A percentile compares a stretch with the other conserved stretches of the same genome.
phyloP scores from a whole-genome alignment of 1,140 invertebrate species.

The Papilio aristodemus region DNA sequence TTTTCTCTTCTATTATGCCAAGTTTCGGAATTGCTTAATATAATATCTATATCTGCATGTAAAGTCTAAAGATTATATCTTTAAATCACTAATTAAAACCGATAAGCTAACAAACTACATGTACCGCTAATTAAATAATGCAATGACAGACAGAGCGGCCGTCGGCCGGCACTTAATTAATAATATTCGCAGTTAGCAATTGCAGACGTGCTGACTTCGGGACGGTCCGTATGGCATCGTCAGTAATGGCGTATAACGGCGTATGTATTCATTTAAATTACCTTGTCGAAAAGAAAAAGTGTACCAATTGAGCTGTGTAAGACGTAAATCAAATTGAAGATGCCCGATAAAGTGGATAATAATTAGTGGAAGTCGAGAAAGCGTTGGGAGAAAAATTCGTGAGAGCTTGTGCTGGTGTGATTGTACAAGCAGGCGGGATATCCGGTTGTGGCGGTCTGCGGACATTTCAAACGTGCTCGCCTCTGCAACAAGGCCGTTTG shows the following conservation, averaged over 20 bases:
- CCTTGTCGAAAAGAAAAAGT: constrained; percentile 73
- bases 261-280: constrained; percentile 52
- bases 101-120: constrained; percentile 12
- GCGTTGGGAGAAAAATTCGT: constrained; percentile 80
- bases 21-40: no score
- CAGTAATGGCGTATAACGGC: constrained; percentile 17
- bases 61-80: neutral
- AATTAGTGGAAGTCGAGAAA: constrained; percentile 80
- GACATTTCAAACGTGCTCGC: constrained; percentile 5
- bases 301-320: constrained; percentile 71
- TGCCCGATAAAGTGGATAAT: constrained; percentile 80
- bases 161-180: constrained; percentile 49
- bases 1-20: no score
- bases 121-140: constrained; percentile 42
- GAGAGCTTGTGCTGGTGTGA: constrained; percentile 78
- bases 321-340: constrained; percentile 80
- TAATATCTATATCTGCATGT: no score
- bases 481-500: neutral
- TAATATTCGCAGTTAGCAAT: constrained; percentile 40
- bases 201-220: constrained; percentile 44
- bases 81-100: neutral
- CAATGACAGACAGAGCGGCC: constrained; percentile 38
- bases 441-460: constrained; percentile 55
- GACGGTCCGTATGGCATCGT: constrained; percentile 42
- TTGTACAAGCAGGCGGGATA: constrained; percentile 75